Evolutionary conservation across 2,888 invertebrate species (phyloP).

Genomic region (Entomobrya proxima): DNA sequence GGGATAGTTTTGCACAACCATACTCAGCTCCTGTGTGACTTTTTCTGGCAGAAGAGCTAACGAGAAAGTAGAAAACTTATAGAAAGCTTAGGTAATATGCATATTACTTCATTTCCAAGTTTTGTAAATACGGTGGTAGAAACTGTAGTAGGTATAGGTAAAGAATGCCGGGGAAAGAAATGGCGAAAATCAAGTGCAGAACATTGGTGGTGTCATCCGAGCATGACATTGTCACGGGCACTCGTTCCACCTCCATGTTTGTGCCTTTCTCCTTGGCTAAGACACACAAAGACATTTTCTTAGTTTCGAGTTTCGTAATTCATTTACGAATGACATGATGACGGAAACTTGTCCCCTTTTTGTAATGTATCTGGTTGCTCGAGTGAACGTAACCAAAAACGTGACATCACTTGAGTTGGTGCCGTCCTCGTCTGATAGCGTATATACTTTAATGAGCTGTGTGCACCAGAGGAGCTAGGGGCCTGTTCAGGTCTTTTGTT

Average conservation of each 20-base stretch:
- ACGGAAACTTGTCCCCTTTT: not conserved
- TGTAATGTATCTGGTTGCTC: not conserved
- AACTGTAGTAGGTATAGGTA: not conserved
- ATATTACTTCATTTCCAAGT: too few relatives aligned
- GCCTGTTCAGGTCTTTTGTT: not conserved
- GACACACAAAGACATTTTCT: conserved; percentile 1
- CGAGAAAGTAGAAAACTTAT: too few relatives aligned
- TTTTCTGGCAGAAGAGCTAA: too few relatives aligned
- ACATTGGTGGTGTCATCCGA: conserved; percentile 17
- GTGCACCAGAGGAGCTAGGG: too few relatives aligned
- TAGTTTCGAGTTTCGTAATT: conserved; percentile 20
- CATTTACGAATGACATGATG: conserved; percentile 29
- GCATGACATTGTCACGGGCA: conserved; percentile 17
- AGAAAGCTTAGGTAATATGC: too few relatives aligned
- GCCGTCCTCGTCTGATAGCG: not conserved
- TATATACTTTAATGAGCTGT: conserved; percentile 13
- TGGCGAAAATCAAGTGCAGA: conserved; percentile 32
- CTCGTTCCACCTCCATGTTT: not conserved
- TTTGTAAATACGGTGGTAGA: not conserved
- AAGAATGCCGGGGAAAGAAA: not conserved
- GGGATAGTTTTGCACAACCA: not conserved
- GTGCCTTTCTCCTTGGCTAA: not conserved
- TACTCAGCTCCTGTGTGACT: too few relatives aligned
- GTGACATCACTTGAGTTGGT: conserved; percentile 39
- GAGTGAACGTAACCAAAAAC: not conserved